Conservation (phyloP, 2,113 vertebrate genomes). For the Dicaeum eximium region DNA sequence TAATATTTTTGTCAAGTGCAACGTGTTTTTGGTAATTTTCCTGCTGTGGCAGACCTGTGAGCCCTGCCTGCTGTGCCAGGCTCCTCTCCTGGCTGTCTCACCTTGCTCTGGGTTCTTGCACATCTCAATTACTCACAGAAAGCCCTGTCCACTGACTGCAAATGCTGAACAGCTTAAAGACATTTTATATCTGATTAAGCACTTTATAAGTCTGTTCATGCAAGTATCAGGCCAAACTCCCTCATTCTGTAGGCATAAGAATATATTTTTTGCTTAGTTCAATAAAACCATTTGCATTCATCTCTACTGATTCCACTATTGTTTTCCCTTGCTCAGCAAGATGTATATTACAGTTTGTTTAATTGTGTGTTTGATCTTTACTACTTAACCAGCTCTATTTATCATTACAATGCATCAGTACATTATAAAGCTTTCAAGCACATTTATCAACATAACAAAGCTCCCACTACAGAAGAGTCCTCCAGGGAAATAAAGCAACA, state of each 20-base stretch:
- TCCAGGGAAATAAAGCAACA: slow-evolving; percentile 62
- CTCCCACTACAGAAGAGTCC: slow-evolving; percentile 32
- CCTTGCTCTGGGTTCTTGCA: neutral
- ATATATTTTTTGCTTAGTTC: slow-evolving; percentile 38
- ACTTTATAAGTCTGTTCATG: neutral
- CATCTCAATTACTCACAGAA: neutral
- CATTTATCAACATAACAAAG: slow-evolving; percentile 57
- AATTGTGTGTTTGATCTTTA: slow-evolving; percentile 63
- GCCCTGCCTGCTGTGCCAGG: neutral
- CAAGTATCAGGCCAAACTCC: neutral
- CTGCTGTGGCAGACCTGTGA: neutral
- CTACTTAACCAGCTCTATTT: slow-evolving; percentile 63
- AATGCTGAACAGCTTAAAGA: neutral
- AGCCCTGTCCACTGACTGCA: neutral
- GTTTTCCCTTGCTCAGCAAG: slow-evolving; percentile 64
- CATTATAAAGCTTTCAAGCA: slow-evolving; percentile 60
- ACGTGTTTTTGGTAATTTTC: neutral
- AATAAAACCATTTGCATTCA: slow-evolving; percentile 47
- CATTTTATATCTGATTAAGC: neutral
- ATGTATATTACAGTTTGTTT: slow-evolving; percentile 58
- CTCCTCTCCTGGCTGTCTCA: neutral
- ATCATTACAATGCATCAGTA: slow-evolving; percentile 63
- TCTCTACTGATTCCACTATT: slow-evolving; percentile 35
- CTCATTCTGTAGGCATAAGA: neutral
- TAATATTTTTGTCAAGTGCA: neutral